Conservation (phyloP, 1,140 invertebrate genomes). For the Drosophila mayri region DNA sequence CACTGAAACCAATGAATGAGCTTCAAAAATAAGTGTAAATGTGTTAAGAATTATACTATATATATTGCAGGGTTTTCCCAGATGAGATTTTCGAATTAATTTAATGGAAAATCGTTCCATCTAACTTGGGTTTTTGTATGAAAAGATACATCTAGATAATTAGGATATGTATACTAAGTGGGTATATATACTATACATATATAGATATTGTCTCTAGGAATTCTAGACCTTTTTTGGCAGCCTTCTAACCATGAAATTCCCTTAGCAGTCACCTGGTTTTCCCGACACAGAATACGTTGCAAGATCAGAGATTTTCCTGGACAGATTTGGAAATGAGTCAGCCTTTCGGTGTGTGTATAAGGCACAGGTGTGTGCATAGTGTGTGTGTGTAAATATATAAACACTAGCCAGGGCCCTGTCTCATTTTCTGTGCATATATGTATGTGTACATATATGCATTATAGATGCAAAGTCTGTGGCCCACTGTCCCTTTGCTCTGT, state of each 20-base stretch:
- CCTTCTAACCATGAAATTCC: no score
- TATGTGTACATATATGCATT: conserved; percentile 25
- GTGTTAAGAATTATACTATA: neutral
- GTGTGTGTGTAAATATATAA: conserved; percentile 11
- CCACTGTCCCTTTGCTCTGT: conserved; percentile 23
- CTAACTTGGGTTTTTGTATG: fast-evolving
- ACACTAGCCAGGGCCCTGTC: conserved; percentile 10
- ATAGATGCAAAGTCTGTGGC: conserved; percentile 39
- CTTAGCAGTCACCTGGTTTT: neutral
- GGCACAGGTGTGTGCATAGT: neutral
- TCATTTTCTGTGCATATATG: conserved; percentile 4
- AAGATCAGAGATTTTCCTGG: conserved; percentile 1
- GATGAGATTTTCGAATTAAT: neutral
- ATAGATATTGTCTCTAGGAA: neutral
- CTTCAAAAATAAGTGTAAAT: neutral
- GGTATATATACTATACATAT: neutral
- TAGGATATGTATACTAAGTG: neutral
- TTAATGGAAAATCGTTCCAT: neutral
- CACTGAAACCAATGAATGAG: neutral
- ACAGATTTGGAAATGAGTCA: neutral
- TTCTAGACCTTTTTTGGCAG: no score
- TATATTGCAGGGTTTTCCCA: neutral
- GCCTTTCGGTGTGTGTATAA: neutral
- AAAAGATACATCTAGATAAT: neutral
- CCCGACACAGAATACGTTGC: neutral